Evolutionary conservation across 2,888 invertebrate genomes (phyloP).

Genomic region (Balanococcus diminutus): DNA sequence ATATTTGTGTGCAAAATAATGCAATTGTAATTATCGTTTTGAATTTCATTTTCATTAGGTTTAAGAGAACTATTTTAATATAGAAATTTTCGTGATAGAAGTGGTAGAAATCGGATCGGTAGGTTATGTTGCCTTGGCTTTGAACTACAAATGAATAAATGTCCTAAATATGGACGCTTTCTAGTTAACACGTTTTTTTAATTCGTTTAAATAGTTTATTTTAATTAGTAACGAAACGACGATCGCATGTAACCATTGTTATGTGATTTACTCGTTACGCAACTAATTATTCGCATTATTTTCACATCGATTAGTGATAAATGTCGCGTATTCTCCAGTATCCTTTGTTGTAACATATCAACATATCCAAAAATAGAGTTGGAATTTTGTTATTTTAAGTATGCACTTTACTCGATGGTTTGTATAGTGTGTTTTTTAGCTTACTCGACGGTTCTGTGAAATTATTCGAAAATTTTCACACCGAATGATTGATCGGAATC

Average conservation of each 20-base stretch:
- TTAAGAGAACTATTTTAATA: conserved; percentile 38
- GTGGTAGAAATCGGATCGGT: conserved; percentile 53
- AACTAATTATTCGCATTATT: not conserved
- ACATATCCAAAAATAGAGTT: conserved; percentile 39
- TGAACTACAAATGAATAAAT: conserved; percentile 46
- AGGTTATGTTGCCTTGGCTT: conserved; percentile 50
- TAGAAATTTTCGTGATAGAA: conserved; percentile 51
- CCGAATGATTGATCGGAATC: not conserved
- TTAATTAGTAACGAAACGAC: not conserved
- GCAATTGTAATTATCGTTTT: conserved; percentile 45
- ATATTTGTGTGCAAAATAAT: conserved; percentile 15
- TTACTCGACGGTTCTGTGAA: not conserved
- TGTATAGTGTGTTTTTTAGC: not conserved
- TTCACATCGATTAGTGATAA: not conserved
- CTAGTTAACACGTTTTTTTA: conserved; percentile 36
- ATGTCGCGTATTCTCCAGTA: conserved; percentile 27
- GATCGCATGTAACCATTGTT: not conserved
- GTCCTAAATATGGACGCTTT: conserved; percentile 53
- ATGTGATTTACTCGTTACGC: not conserved
- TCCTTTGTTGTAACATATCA: conserved; percentile 32
- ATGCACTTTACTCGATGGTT: not conserved
- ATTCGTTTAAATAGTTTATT: not conserved
- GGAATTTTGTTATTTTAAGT: not conserved
- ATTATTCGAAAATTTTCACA: not conserved
- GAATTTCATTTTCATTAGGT: conserved; percentile 39